Evolutionary conservation across 2,797 vertebrate species (phyloP).

Genomic region (Mustela erminea): DNA sequence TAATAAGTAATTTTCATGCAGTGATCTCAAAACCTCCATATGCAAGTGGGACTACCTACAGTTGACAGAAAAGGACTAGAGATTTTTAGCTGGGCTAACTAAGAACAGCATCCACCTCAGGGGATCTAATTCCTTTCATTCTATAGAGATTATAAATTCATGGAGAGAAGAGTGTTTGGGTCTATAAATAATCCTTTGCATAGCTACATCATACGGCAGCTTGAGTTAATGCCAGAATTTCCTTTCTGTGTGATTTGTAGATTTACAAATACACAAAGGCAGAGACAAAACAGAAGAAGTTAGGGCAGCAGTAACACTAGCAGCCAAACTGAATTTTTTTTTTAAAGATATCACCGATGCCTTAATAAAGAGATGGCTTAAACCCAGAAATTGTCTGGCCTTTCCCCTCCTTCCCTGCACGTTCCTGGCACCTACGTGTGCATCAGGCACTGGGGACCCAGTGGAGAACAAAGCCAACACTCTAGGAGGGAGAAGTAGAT

Average conservation of each 20-base stretch:
- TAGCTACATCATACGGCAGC: neutral
- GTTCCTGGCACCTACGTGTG: neutral
- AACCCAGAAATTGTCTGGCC: neutral
- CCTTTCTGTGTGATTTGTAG: neutral
- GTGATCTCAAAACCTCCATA: conserved; percentile 23
- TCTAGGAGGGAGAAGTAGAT: neutral
- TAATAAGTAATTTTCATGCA: conserved; percentile 59
- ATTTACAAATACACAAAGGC: neutral
- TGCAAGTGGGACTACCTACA: neutral
- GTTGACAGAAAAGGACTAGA: conserved; percentile 13
- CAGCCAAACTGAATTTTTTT: neutral
- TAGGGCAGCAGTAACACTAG: neutral
- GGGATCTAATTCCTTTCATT: conserved; percentile 16
- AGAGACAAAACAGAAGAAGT: neutral
- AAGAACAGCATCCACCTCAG: neutral
- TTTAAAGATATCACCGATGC: neutral
- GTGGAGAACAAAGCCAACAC: neutral
- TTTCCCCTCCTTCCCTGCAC: neutral
- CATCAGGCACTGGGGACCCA: neutral
- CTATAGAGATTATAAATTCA: conserved; percentile 52
- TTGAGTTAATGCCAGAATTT: conserved; percentile 51
- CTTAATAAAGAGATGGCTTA: neutral
- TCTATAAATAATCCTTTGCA: conserved; percentile 31
- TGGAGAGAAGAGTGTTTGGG: conserved; percentile 10
- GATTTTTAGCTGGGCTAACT: neutral